phyloP scores from a whole-genome alignment of 30 jellyfish, hydroid and myxozoan species.

The Pseudorhiza aurosa region DNA sequence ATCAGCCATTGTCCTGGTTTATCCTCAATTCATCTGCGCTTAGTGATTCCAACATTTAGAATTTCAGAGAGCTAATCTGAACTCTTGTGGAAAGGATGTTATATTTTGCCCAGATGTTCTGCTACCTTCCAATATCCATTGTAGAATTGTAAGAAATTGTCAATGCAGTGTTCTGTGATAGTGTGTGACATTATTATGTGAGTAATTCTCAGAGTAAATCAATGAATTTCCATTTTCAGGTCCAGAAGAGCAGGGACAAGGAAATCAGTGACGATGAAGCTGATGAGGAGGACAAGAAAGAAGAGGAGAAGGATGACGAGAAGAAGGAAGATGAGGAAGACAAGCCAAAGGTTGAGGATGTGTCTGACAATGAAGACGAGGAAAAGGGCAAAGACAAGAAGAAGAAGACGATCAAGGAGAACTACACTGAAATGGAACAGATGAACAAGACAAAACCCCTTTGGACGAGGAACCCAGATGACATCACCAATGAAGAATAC shows the following conservation, averaged over 20 bases:
- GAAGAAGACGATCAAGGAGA: conserved; percentile 90
- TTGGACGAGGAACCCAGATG: conserved; percentile 98
- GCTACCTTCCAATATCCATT: no score
- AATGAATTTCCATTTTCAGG: conserved; percentile 42
- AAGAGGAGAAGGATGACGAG: conserved; percentile 61
- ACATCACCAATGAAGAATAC: conserved; percentile 93
- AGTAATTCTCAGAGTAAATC: no score
- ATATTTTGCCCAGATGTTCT: no score
- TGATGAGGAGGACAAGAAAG: conserved; percentile 75
- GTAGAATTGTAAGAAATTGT: no score
- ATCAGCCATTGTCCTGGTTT: no score
- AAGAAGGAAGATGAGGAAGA: conserved; percentile 70
- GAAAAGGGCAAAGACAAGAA: conserved; percentile 61
- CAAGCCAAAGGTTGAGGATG: conserved; percentile 84
- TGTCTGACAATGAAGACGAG: conserved; percentile 67
- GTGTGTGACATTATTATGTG: no score
- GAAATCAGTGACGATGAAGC: conserved; percentile 97
- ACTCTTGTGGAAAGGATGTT: no score
- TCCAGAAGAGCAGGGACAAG: conserved; percentile 89
- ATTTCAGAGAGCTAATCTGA: no score
- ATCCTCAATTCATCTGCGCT: no score
- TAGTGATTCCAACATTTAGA: no score
- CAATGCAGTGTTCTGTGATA: no score
- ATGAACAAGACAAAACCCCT: conserved; percentile 91
- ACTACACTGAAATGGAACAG: conserved; percentile 92